Conservation (phyloP, 1,140 invertebrate genomes). For the Atopsyche davidsoni region DNA sequence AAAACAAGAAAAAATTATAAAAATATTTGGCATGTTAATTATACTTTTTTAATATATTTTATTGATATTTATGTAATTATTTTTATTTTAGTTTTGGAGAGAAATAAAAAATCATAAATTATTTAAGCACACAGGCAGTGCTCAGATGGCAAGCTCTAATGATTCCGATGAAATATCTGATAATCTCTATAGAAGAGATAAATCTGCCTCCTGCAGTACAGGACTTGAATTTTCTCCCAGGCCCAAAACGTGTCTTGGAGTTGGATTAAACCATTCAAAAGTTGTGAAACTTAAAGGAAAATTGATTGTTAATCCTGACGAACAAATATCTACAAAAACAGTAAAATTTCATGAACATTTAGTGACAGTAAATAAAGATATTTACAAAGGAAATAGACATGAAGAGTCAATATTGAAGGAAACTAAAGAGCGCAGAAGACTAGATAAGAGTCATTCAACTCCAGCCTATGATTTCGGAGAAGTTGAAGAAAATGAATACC, state of each 20-base stretch:
- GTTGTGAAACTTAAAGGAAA: constrained; percentile 18
- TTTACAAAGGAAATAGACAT: constrained; percentile 10
- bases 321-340: constrained; percentile 19
- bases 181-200: constrained; percentile 39
- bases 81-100: constrained; percentile 55
- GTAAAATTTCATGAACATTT: constrained; percentile 26
- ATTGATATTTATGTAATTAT: too few relatives aligned
- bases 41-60: too few relatives aligned
- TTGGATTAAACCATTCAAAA: constrained; percentile 31
- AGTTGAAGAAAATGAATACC: constrained; percentile 28
- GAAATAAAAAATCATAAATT: constrained; percentile 55
- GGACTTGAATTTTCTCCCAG: constrained; percentile 60
- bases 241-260: constrained; percentile 61
- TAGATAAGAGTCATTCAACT: constrained; percentile 72
- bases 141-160: constrained; percentile 32
- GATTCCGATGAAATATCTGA: constrained; percentile 34
- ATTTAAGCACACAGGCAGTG: constrained; percentile 42
- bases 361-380: constrained; percentile 30
- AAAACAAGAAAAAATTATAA: too few relatives aligned
- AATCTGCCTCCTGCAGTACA: constrained; percentile 60
- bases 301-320: constrained; percentile 14
- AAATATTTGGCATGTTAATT: too few relatives aligned
- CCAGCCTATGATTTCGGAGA: constrained; percentile 65
- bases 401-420: constrained; percentile 15
- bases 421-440: constrained; percentile 43